Conservation (phyloP, 2,797 vertebrate genomes). For the Pempheris klunzingeri region DNA sequence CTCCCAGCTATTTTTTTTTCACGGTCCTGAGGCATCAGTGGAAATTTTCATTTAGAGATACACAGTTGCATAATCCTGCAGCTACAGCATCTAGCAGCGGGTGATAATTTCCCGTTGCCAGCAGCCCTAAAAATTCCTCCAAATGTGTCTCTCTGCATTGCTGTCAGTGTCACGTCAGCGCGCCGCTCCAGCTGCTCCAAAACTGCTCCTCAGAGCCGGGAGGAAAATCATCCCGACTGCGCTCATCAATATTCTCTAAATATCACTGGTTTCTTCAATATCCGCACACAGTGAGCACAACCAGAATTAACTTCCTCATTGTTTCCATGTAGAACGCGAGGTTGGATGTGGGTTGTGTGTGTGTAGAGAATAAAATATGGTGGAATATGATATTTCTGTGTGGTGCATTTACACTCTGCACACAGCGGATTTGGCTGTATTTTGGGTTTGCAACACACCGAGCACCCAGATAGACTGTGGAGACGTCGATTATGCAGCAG, state of each 20-base stretch:
- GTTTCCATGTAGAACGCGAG: neutral
- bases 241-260: neutral
- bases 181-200: neutral
- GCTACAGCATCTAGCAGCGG: conserved; percentile 24
- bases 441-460: neutral
- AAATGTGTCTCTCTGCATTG: conserved; percentile 25
- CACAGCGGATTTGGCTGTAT: neutral
- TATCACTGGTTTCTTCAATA: neutral
- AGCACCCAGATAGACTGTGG: neutral
- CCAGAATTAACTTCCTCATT: neutral
- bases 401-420: neutral
- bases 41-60: conserved; percentile 36
- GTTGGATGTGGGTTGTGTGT: neutral
- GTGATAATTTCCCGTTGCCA: conserved; percentile 30
- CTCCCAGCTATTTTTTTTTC: neutral
- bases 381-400: neutral
- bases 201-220: conserved; percentile 13
- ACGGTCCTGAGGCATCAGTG: conserved; percentile 21
- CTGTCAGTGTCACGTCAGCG: conserved; percentile 5
- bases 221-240: conserved; percentile 7
- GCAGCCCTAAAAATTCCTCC: conserved; percentile 28
- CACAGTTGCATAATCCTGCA: conserved; percentile 49
- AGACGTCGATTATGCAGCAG: neutral
- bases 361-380: too few species aligned
- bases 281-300: neutral